phyloP scores from a whole-genome alignment of 1,140 invertebrate species.

The Mylabris phalerata region DNA sequence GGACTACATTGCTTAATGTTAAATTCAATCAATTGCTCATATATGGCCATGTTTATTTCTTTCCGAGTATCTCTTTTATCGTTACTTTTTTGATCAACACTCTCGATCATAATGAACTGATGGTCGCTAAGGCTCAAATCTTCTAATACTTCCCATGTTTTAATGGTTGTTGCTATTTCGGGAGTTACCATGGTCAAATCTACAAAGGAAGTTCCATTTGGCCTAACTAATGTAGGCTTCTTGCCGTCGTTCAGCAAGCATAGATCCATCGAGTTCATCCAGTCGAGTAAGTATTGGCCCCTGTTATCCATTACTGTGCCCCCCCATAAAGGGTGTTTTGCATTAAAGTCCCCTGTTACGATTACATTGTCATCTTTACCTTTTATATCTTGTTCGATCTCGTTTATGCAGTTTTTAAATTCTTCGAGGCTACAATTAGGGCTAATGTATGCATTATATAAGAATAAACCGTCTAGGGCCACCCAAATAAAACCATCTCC shows the following conservation, averaged over 20 bases:
- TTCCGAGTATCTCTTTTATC: no score
- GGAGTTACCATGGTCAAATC: background rate
- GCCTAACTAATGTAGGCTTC: background rate
- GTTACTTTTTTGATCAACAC: no score
- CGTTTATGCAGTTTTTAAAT: no score
- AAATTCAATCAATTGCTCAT: no score
- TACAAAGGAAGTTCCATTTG: background rate
- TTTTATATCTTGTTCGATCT: background rate
- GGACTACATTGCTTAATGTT: no score
- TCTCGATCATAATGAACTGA: background rate
- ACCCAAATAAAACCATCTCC: no score
- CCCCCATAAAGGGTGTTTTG: background rate
- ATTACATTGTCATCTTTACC: background rate
- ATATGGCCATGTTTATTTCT: no score
- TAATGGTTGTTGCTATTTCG: background rate
- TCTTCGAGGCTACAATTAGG: no score
- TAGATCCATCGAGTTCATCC: background rate
- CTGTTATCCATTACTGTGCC: background rate
- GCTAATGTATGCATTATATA: no score
- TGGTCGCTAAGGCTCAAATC: background rate
- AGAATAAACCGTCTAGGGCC: no score
- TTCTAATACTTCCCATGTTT: background rate
- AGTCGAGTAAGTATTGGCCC: background rate
- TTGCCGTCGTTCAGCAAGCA: background rate
- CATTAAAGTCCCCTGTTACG: background rate